phyloP scores from a whole-genome alignment of 2,888 invertebrate species.

The Eupsilia transversa region DNA sequence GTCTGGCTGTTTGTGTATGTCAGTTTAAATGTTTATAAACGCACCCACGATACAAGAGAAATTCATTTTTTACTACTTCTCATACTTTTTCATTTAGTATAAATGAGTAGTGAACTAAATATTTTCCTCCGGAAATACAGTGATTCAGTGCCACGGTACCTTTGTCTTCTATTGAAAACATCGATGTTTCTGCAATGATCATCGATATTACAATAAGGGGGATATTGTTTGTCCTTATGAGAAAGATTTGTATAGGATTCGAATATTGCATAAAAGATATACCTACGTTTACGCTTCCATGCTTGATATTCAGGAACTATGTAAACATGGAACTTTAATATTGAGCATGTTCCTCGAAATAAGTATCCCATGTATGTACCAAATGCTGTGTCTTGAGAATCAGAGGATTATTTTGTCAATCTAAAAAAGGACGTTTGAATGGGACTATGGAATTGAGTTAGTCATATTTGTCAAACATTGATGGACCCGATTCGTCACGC shows the following conservation, averaged over 20 bases:
- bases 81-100: too few relatives aligned
- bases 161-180: slow-evolving; percentile 22
- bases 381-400: neutral
- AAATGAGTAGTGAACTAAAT: neutral
- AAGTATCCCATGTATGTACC: neutral
- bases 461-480: too few relatives aligned
- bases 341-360: slow-evolving; percentile 1
- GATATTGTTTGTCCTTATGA: neutral
- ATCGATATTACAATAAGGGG: neutral
- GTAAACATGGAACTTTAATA: slow-evolving; percentile 20
- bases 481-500: too few relatives aligned
- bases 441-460: too few relatives aligned
- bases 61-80: too few relatives aligned
- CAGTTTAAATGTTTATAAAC: too few relatives aligned
- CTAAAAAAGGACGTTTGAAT: neutral
- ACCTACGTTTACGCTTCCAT: slow-evolving; percentile 2
- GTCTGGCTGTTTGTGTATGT: too few relatives aligned
- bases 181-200: slow-evolving; percentile 4
- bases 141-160: neutral
- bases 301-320: slow-evolving; percentile 24
- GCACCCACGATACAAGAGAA: too few relatives aligned
- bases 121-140: neutral
- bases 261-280: slow-evolving; percentile 16
- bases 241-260: slow-evolving; percentile 3
- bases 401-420: neutral